These are phyloP conservation scores for Marisa cornuarietis DNA, from an alignment of 1,140 invertebrate genomes.

Conservation along the genomic window DNA sequence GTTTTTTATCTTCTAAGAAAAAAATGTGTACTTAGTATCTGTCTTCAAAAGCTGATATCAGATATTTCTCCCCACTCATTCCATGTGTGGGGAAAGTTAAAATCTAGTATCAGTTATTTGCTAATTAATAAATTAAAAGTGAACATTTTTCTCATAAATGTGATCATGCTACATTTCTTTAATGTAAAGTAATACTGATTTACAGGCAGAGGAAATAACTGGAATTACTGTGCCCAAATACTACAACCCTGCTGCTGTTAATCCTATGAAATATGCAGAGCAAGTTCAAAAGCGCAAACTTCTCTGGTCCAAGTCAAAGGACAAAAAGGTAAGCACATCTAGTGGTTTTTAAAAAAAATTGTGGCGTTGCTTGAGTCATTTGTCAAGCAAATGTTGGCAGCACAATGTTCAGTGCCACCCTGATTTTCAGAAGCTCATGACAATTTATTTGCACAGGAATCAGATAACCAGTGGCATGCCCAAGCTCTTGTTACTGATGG, in stretches of 20 bases:
- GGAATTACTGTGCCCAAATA: conserved; percentile 72
- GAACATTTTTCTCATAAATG: background rate
- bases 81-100: background rate
- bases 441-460: conserved; percentile 35
- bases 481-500: conserved; percentile 84
- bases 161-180: no score
- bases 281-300: conserved; percentile 90
- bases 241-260: conserved; percentile 83
- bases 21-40: no score
- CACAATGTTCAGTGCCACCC: background rate
- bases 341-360: background rate
- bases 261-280: conserved; percentile 85
- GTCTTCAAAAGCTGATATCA: background rate
- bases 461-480: conserved; percentile 54
- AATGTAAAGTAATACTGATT: conserved; percentile 15
- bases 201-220: conserved; percentile 62
- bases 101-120: background rate
- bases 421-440: background rate
- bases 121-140: background rate
- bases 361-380: background rate
- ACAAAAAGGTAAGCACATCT: conserved; percentile 46
- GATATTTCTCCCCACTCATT: background rate
- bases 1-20: no score
- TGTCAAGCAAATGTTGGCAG: background rate
- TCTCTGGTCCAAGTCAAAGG: conserved; percentile 78